Base-by-base conservation (phyloP, 2,797 vertebrate genomes). In the Eupleurogrammus muticus region DNA sequence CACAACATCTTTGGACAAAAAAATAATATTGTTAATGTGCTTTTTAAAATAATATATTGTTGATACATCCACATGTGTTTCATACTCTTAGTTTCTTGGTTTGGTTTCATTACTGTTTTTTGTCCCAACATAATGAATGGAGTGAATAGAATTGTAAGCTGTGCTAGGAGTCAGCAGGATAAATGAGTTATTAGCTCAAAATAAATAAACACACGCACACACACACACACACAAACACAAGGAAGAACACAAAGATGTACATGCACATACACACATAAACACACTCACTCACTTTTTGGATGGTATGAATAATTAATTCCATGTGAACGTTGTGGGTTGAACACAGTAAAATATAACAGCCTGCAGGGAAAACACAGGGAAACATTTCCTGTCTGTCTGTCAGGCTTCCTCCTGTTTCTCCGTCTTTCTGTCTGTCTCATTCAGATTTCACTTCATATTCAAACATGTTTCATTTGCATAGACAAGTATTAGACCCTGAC, bases 301-400 rank as follows among this genome's bases (percentile, higher is more conserved):
- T 66, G 69, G 23, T 58, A 89, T 90, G 85, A 88, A 90, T 90
- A 83, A 90, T 88, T 76, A 52, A 90, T 88, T 59, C 70, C 61
- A 59, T 83, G 72, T 81, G 85, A 84, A 85, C 60, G 84, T 81
- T 87, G 85, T 82, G 84, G 85, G 85, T 63, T 87, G 87, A 89
- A 81, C 80, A 59, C 70, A 79, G 85, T 89, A 81, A 83, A 89
- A 87, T 86, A 78, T 82, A 79, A 72, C 70, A 81, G 84, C 87
- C 89, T 83, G 78, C 74, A 76, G 87, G 85, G 84, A 71, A 81
- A 86, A 82, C 61, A 66, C 68, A 77, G 67, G 13, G 5, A 42
- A 73, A 75, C 70, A 71, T 75, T 80, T 77, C 75, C 73, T 73
- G 66, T 76, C 80, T 66, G 67, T 77, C 76, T 64, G 59, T 75